Conservation (phyloP, 2,888 invertebrate species). For the Cosmorhoe ocellata region DNA sequence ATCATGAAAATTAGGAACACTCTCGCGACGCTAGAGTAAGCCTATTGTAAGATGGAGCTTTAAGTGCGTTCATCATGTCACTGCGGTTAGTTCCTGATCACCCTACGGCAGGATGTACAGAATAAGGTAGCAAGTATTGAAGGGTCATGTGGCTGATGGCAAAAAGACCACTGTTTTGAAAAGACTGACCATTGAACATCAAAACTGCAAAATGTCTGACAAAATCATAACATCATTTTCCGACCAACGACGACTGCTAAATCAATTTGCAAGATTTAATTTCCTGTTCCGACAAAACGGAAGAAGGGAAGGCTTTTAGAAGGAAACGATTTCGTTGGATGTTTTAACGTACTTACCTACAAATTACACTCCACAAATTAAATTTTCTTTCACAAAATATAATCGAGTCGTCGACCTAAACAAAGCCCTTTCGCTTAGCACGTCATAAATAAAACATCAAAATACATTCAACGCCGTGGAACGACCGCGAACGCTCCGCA, state of each 20-base stretch:
- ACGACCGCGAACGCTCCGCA: conserved; percentile 7
- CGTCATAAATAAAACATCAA: conserved; percentile 25
- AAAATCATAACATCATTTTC: neutral
- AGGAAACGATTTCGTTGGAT: conserved; percentile 4
- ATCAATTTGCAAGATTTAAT: conserved; percentile 22
- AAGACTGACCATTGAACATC: neutral
- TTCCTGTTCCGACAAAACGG: conserved; percentile 15
- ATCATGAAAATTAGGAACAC: too few relatives aligned
- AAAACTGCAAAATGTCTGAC: neutral
- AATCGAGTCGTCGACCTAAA: conserved; percentile 4
- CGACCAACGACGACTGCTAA: conserved; percentile 7
- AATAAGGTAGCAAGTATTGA: too few relatives aligned
- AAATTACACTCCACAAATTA: neutral
- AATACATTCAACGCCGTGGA: conserved; percentile 9
- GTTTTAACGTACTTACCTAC: neutral
- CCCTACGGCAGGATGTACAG: too few relatives aligned
- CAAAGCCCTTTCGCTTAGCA: conserved; percentile 11
- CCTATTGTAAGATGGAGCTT: too few relatives aligned
- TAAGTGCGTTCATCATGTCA: too few relatives aligned
- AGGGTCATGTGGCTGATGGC: too few relatives aligned
- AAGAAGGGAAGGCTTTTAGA: conserved; percentile 16
- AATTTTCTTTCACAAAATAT: neutral
- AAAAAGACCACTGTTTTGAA: neutral
- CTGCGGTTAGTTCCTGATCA: too few relatives aligned
- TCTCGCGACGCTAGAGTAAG: neutral